These are phyloP conservation scores for Cerastoderma edule DNA, from an alignment of 2,888 invertebrate species.

Conservation along the genomic window DNA sequence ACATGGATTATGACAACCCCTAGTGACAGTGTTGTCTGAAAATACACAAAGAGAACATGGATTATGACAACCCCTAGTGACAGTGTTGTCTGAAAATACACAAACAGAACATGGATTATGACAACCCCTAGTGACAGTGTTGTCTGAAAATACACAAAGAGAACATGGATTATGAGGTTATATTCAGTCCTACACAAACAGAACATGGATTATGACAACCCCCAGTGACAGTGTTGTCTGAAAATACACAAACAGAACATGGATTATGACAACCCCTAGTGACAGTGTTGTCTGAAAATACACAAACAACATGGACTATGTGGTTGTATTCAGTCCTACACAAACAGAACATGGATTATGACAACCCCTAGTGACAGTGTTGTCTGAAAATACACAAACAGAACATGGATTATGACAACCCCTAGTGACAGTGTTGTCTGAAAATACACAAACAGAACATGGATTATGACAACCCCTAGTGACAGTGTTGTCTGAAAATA, in stretches of 20 bases:
- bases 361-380: not conserved
- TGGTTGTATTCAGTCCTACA: no score
- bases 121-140: not conserved
- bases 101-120: conserved; percentile 2
- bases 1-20: not conserved
- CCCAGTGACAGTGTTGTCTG: no score
- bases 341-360: not conserved
- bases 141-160: not conserved
- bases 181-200: no score
- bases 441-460: not conserved
- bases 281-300: conserved; percentile 69
- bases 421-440: not conserved
- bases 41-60: not conserved
- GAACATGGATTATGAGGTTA: not conserved
- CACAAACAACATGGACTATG: no score
- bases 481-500: not conserved
- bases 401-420: not conserved
- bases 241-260: no score
- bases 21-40: not conserved
- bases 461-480: not conserved
- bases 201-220: no score
- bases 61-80: not conserved
- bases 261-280: conserved; percentile 65
- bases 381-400: not conserved
- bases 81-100: not conserved